phyloP scores from a whole-genome alignment of 2,888 invertebrate species.

The Hypomecis punctinalis region DNA sequence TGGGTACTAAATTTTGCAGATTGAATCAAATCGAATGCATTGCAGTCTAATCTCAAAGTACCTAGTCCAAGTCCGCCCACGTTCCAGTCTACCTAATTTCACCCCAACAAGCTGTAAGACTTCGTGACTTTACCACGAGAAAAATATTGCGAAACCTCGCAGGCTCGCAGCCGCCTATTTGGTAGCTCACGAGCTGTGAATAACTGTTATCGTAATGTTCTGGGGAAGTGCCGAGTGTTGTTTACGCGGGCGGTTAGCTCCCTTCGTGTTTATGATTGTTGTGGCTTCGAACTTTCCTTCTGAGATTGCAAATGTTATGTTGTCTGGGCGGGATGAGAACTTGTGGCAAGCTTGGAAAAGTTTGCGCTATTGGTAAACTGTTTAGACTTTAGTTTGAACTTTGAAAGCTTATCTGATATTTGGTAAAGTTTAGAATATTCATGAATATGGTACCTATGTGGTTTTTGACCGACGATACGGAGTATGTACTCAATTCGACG shows the following conservation, averaged over 20 bases:
- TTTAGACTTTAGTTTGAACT: conserved; percentile 17
- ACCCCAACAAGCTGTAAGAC: conserved; percentile 26
- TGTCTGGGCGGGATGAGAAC: conserved; percentile 17
- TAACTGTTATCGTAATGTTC: conserved; percentile 72
- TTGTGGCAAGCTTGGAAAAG: conserved; percentile 9
- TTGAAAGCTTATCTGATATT: conserved; percentile 1
- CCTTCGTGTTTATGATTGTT: conserved; percentile 34
- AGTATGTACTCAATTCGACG: too few species aligned
- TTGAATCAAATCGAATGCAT: conserved; percentile 22
- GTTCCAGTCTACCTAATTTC: conserved; percentile 24
- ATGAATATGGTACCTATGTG: too few species aligned
- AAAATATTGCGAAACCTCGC: conserved; percentile 67
- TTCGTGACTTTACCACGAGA: conserved; percentile 67
- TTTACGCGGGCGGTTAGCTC: conserved; percentile 43
- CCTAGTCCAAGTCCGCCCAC: conserved; percentile 16
- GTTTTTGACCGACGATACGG: too few species aligned
- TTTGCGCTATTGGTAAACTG: conserved; percentile 19
- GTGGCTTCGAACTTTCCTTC: conserved; percentile 34
- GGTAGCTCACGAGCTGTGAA: conserved; percentile 72
- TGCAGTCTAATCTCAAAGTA: conserved; percentile 19
- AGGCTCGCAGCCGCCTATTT: conserved; percentile 64
- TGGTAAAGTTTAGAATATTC: neutral
- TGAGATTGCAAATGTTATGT: conserved; percentile 34
- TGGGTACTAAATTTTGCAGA: conserved; percentile 11
- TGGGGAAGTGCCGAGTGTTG: conserved; percentile 55